These are phyloP conservation scores for Gobiocypris rarus DNA, from an alignment of 2,113 vertebrate species.

Conservation along the genomic window DNA sequence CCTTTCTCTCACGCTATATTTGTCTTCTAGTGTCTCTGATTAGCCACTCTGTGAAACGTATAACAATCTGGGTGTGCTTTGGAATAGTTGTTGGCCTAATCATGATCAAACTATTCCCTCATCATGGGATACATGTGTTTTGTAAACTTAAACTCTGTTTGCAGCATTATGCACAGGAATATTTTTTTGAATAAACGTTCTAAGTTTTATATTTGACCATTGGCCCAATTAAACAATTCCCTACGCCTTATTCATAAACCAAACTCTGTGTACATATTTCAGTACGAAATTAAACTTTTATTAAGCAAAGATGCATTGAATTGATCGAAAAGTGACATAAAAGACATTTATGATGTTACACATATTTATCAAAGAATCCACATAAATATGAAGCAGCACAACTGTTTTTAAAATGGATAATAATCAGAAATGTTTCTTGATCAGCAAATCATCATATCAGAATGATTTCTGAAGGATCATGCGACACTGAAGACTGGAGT, in stretches of 20 bases:
- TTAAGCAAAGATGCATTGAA: neutral
- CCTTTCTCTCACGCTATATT: neutral
- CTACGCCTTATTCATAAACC: no score
- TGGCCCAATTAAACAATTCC: no score
- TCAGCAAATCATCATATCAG: no score
- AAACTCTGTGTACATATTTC: no score
- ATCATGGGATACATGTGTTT: neutral
- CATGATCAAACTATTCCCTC: neutral
- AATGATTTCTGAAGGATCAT: neutral
- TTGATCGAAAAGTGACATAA: neutral
- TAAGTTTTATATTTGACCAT: no score
- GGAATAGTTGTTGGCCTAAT: neutral
- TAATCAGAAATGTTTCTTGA: neutral
- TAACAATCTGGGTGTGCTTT: neutral
- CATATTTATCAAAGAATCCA: no score
- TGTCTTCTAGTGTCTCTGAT: conserved; percentile 18
- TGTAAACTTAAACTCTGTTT: neutral
- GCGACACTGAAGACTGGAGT: neutral
- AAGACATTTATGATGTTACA: neutral
- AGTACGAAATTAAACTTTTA: neutral
- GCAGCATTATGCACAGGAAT: neutral
- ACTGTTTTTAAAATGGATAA: neutral
- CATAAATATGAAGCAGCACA: neutral
- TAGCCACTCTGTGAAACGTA: neutral
- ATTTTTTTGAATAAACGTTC: no score